Base-by-base conservation (phyloP, 2,113 vertebrate species). In the Aegithalos caudatus region DNA sequence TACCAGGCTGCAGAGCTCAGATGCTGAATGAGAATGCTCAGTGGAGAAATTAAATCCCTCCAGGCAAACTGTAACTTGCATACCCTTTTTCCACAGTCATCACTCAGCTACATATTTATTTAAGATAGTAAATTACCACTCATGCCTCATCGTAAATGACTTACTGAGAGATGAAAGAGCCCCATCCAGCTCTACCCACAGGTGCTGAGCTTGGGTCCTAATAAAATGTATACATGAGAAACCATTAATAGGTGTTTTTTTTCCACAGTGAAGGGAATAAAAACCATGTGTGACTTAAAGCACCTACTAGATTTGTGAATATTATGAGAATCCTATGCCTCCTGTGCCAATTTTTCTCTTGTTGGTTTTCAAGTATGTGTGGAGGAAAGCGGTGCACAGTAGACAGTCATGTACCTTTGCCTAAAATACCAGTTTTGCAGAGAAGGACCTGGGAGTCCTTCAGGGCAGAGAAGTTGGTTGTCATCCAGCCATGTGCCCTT, bases 101-200 rank as follows among this genome's bases (percentile, higher is more conserved):
- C 92, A 96, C 71, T 95, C 56, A 73, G 76, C 50, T 93, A 74
- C 91, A 37, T 70, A 67, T 91, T 95, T 96, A 42, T 95, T 97
- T 92, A 82, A 80, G 53, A 35, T 13, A 65, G 38, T 37, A 96
- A 92, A 70, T 58, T 86, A 82, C 58, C 37, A 38, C 61, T 90
- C 79, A 54, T 66, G 29, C 69, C 31, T 90, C 50, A 42, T 45
- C 0, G 21, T 83, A 90, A 86, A 51, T 78, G 79, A 58, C 60
- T 88, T 80, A 45, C 54, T 11, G 40, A 77, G 66, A 81, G 47
- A n/a, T n/a, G 47, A 86, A 91, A 88, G 45, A 57, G 27, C 16
- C 19, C 42, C 51, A 61, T 42, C 23, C 2, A 4, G 35, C 54
- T 80, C 35, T 88, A 35, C n/a, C 28, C 67, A n/a, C 22, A 37